phyloP scores from a whole-genome alignment of 2,113 vertebrate species.

The Oryzias curvinotus region DNA sequence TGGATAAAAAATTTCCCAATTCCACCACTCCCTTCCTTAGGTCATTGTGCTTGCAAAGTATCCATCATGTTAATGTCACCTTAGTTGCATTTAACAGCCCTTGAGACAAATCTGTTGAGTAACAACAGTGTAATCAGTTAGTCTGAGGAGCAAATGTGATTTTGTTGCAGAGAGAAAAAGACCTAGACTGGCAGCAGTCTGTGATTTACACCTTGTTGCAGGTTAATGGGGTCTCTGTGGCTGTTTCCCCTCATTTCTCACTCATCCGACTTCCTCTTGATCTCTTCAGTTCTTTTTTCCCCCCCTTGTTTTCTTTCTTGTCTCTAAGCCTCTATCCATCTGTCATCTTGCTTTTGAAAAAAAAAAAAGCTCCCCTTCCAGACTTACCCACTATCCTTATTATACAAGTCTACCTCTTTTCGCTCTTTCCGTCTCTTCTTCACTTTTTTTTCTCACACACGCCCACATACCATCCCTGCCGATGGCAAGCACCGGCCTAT shows the following conservation, averaged over 20 bases:
- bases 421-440: constrained; percentile 34
- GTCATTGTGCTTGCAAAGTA: constrained; percentile 32
- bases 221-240: constrained; percentile 50
- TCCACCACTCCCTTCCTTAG: constrained; percentile 28
- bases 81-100: constrained; percentile 20
- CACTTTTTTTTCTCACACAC: constrained; percentile 66
- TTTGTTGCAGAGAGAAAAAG: constrained; percentile 1
- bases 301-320: constrained; percentile 19
- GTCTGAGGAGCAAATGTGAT: constrained; percentile 16
- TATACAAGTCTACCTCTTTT: constrained; percentile 50
- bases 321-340: constrained; percentile 39
- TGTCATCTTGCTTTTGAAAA: constrained; percentile 43
- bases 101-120: constrained; percentile 35
- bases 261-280: constrained; percentile 34
- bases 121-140: constrained; percentile 32
- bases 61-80: constrained; percentile 41
- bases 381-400: constrained; percentile 8
- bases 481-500: constrained; percentile 71
- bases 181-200: constrained; percentile 6
- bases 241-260: constrained; percentile 32
- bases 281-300: constrained; percentile 22
- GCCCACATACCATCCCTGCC: constrained; percentile 67
- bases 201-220: constrained; percentile 53
- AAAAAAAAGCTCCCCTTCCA: not conserved
- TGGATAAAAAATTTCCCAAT: constrained; percentile 43